Evolutionary conservation across 2,888 invertebrate genomes (phyloP).

Genomic region (Prosopocoilus inquinatus): DNA sequence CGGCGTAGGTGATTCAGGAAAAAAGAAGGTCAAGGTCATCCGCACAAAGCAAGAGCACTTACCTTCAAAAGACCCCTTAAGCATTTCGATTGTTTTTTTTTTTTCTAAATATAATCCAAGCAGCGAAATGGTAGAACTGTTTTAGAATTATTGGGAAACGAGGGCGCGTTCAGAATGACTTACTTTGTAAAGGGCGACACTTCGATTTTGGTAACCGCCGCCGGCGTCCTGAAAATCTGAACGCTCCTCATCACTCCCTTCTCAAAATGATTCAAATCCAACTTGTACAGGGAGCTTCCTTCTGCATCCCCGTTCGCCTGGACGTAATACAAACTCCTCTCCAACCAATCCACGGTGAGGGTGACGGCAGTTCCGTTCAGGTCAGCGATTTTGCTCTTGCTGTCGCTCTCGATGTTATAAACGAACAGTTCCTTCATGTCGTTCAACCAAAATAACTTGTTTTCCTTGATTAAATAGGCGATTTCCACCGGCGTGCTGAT

Average conservation of each 20-base stretch:
- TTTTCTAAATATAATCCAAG: too few species aligned
- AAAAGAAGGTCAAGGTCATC: too few species aligned
- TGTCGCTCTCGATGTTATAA: conserved; percentile 58
- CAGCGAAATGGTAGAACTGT: too few species aligned
- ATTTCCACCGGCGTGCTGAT: conserved; percentile 70
- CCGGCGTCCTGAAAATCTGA: conserved; percentile 56
- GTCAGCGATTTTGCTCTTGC: conserved; percentile 56
- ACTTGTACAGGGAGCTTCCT: conserved; percentile 58
- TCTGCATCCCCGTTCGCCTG: conserved; percentile 53
- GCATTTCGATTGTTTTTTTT: too few species aligned
- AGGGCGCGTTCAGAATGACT: conserved; percentile 23
- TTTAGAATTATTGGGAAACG: not conserved
- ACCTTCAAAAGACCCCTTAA: too few species aligned
- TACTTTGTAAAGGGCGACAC: conserved; percentile 75
- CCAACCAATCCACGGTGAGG: conserved; percentile 85
- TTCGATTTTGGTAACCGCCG: conserved; percentile 66
- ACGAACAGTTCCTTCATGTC: conserved; percentile 69
- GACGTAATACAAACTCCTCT: conserved; percentile 79
- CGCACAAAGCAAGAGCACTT: too few species aligned
- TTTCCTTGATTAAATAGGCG: conserved; percentile 66
- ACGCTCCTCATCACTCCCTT: conserved; percentile 54
- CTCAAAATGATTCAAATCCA: conserved; percentile 64
- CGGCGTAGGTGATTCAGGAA: too few species aligned
- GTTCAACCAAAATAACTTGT: conserved; percentile 80
- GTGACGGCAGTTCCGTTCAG: conserved; percentile 62